These are phyloP conservation scores for Thripadectes ignobilis DNA, from an alignment of 2,797 vertebrate species.

Conservation along the genomic window DNA sequence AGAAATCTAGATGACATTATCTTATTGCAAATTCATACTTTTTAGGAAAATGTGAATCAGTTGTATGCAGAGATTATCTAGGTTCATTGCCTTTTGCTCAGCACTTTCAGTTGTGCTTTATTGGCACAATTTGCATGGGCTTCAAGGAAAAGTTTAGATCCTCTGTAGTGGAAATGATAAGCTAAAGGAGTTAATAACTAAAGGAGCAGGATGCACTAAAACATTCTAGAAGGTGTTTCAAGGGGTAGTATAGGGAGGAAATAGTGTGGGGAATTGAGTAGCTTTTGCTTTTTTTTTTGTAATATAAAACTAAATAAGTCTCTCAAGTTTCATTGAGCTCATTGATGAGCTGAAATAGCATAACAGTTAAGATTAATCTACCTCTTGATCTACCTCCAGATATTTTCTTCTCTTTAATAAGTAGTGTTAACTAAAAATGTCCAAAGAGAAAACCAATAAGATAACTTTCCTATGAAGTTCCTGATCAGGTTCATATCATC, in stretches of 20 bases:
- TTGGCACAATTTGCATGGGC: not conserved
- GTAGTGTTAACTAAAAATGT: not conserved
- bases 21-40: not conserved
- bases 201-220: not conserved
- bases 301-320: not conserved
- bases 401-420: not conserved
- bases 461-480: not conserved
- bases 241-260: not conserved
- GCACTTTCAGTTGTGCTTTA: not conserved
- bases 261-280: not conserved
- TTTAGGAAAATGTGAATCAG: not conserved
- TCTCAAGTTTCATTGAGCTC: slow-evolving; percentile 11
- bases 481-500: not conserved
- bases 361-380: not conserved
- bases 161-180: not conserved
- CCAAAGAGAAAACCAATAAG: not conserved
- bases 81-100: not conserved
- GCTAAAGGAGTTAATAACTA: not conserved
- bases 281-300: not conserved
- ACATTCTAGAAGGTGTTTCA: not conserved
- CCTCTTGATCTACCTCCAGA: not conserved
- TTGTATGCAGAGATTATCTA: not conserved
- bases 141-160: not conserved
- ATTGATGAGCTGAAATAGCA: not conserved
- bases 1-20: not conserved